Evolutionary conservation across 2,888 invertebrate genomes (phyloP).

Genomic region (Amphipyra tragopoginis): DNA sequence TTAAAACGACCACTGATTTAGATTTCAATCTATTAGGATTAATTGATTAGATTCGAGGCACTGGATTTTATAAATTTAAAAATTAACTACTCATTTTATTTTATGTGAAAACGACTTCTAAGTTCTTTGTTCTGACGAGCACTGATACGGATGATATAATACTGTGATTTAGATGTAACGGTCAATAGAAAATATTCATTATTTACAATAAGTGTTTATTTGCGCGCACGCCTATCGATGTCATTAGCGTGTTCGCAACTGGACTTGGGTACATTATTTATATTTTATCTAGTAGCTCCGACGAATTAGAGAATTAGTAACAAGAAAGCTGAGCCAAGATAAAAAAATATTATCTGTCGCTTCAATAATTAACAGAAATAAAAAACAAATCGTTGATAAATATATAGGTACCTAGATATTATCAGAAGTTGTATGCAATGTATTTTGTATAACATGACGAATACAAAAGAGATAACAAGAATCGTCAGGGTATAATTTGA

Average conservation of each 20-base stretch:
- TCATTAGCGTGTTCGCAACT: constrained; percentile 38
- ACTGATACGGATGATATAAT: constrained; percentile 34
- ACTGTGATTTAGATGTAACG: constrained; percentile 1
- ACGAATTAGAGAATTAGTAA: constrained; percentile 15
- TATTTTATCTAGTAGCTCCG: constrained; percentile 34
- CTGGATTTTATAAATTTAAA: constrained; percentile 6
- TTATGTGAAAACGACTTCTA: constrained; percentile 2
- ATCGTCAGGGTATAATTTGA: too few species aligned
- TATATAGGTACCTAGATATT: background rate
- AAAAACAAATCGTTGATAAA: constrained; percentile 6
- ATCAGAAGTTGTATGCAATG: background rate
- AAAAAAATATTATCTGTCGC: constrained; percentile 19
- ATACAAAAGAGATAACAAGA: too few species aligned
- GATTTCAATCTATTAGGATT: constrained; percentile 33
- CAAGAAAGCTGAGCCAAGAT: constrained; percentile 28
- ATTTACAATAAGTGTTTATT: constrained; percentile 16
- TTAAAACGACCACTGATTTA: background rate
- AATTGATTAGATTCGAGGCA: constrained; percentile 31
- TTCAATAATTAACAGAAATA: constrained; percentile 19
- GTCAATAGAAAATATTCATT: constrained; percentile 13
- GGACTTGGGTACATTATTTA: constrained; percentile 27
- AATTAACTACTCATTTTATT: constrained; percentile 16
- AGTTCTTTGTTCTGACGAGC: constrained; percentile 10
- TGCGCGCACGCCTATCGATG: constrained; percentile 37
- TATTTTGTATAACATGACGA: too few species aligned